Conservation (phyloP, 2,113 vertebrate genomes). For the Lophotis ruficrista region DNA sequence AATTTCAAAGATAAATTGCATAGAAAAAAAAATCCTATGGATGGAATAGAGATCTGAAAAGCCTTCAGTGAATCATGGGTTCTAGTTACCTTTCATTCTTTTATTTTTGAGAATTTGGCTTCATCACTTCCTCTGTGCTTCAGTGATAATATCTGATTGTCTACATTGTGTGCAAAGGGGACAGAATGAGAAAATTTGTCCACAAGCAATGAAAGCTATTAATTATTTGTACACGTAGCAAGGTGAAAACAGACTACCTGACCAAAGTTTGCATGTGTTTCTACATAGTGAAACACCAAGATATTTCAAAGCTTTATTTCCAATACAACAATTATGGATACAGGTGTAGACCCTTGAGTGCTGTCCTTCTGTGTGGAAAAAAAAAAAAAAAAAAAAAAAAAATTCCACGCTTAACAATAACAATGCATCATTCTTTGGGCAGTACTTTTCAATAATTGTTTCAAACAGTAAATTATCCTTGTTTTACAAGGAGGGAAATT, state of each 20-base stretch:
- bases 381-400: background rate
- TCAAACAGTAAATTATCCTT: background rate
- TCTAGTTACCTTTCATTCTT: background rate
- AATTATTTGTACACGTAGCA: background rate
- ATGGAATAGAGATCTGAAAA: background rate
- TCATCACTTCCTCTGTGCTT: background rate
- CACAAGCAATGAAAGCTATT: background rate
- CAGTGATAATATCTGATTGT: background rate
- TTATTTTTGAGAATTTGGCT: background rate
- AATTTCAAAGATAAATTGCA: background rate
- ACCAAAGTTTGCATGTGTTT: background rate
- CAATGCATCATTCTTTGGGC: background rate
- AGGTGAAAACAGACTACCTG: background rate
- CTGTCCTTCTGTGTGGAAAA: background rate
- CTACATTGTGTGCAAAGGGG: background rate
- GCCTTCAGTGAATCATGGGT: background rate
- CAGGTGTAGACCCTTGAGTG: background rate
- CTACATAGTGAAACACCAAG: background rate
- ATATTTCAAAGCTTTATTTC: background rate
- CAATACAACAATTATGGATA: background rate
- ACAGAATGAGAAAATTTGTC: background rate
- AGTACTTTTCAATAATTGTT: background rate
- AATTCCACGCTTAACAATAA: background rate
- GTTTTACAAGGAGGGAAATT: background rate
- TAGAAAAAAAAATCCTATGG: background rate